Evolutionary conservation across 2,113 vertebrate species (phyloP), one percentile per base, ranked within the genome.

Genomic region (Carollia perspicillata): DNA sequence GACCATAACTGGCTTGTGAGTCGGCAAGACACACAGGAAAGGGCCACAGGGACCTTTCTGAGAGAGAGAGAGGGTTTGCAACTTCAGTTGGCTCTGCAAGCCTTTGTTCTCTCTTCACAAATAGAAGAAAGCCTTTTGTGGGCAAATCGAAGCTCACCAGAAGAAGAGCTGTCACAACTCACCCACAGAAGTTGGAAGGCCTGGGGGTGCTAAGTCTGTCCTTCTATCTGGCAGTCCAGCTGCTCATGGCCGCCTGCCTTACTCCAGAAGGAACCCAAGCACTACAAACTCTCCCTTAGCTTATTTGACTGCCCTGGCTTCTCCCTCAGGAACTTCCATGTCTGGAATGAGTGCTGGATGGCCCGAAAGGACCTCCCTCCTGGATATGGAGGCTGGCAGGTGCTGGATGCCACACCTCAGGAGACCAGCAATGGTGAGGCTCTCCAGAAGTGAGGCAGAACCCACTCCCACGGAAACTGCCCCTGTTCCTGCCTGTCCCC

Each of bases 331-430:
- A 98, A 98, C 65, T 98, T 95, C 91, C 98, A 98, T 0, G 98
- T 98, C 7, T 98, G 98, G 98, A 96, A 98, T 26, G 98, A 98
- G 84, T 97, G 98, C 78, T 98, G 98, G 98, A 98, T 98, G 98
- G 96, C 89, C 4, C 96, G 98, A 8, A 96, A 80, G 13, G 98
- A 98, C 86, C 95, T 98, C 37, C 96, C 97, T 1, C 55, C 88
- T 0, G 97, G 97, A 7, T 98, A 97, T 0, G 97, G 97, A n/a
- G 98, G 98, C 13, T 98, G 98, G 98, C 98, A 98, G 93, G 96
- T 97, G 28, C 69, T 98, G 69, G 98, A 98, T 0, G 97, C 98
- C 35, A 98, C 98, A 0, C 98, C 98, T 3, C 98, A 98, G 94
- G 98, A 98, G 66, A 97, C 84, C 3, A 98, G 98, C 95, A 95